Evolutionary conservation across 2,888 invertebrate genomes (phyloP), one percentile per base, ranked within the genome.

Genomic region (Rhingia rostrata): DNA sequence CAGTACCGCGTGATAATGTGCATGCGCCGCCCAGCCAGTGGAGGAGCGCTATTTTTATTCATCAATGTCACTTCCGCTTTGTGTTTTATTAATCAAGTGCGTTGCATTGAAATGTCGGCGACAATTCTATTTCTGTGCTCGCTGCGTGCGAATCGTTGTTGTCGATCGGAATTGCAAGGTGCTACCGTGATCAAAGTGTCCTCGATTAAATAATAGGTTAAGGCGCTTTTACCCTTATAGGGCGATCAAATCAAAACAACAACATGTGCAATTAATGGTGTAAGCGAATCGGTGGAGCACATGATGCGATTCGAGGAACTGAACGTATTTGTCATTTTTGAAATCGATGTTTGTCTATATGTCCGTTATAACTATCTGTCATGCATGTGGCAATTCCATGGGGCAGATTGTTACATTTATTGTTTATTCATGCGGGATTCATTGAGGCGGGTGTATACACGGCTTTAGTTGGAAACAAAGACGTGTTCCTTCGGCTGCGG

Each of bases 51-150:
- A 75, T 84, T 80, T 84, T 70, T 66, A 49, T 39, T 51, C 60
- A 30, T n/a, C 84, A 84, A 84, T 75, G 80, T 14, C 41, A 75
- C 22, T 84, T 84, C 84, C 84, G 84, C 54, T 61, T 66, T 51
- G 74, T 45, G 67, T 74, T 69, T 79, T 74, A 61, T 70, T 79
- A 70, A 75, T 75, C 84, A 84, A 84, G 84, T 84, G 84, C 80
- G 49, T 84, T 84, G 60, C 84, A 84, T 84, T 84, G 84, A 84
- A 74, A 70, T 45, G 74, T 54, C 74, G 56, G 79, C 53, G 75
- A 75, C 64, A 66, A 60, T 75, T 75, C 84, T 84, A 80, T 84
- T 80, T 84, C 33, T 70, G 74, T 41, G 47, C 45, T 73, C 37
- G 47, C 47, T 47, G 63, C 22, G 22, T 70, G 54, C 51, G 64